A percentile compares a stretch with the other conserved stretches of the same genome.
These are phyloP conservation scores for Spinus pinus DNA, from an alignment of 2,797 vertebrate species.

Conservation along the genomic window DNA sequence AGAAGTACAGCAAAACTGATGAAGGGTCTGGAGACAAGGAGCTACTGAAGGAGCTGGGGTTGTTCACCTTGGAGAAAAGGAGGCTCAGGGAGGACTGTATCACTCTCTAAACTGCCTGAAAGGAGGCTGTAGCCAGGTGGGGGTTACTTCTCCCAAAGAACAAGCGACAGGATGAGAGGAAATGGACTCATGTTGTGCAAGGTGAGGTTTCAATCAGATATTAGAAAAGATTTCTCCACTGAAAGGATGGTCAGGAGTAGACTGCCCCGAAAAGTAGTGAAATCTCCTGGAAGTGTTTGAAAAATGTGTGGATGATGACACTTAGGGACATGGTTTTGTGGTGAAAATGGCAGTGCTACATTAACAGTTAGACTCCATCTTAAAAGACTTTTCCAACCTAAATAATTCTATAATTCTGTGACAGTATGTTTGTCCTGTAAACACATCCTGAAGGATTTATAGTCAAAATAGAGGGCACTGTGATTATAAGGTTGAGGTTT, in stretches of 20 bases:
- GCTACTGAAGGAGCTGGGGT: not conserved
- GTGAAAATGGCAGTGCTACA: rapidly evolving
- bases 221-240: not conserved
- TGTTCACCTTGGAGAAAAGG: not conserved
- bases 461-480: not conserved
- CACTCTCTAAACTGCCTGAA: not conserved
- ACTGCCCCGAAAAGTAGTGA: not conserved
- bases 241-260: not conserved
- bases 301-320: not conserved
- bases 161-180: not conserved
- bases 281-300: not conserved
- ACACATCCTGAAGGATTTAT: not conserved
- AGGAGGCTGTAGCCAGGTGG: not conserved
- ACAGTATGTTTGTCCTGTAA: not conserved
- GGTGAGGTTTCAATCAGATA: not conserved
- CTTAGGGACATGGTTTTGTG: not conserved
- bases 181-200: not conserved
- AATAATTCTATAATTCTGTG: not conserved
- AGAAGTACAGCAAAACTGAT: not conserved
- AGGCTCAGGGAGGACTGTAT: not conserved
- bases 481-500: not conserved
- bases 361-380: not conserved
- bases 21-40: not conserved
- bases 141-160: not conserved
- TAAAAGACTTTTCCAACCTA: not conserved